These are phyloP conservation scores for Drosophila erecta DNA, from an alignment of 1,140 invertebrate species.

Conservation along the genomic window DNA sequence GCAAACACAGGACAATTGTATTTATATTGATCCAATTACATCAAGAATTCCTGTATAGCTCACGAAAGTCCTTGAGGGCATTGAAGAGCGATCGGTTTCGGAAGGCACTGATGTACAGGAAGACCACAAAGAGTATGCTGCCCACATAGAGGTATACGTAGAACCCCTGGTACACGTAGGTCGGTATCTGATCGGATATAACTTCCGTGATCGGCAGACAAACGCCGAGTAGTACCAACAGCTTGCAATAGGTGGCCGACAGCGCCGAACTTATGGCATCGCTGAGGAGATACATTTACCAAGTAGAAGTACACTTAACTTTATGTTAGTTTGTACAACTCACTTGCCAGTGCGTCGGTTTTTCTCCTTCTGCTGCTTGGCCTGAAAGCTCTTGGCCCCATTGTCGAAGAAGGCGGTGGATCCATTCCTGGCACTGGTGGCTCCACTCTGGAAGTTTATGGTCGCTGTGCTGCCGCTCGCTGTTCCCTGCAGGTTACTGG, in stretches of 20 bases:
- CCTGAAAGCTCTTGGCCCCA: conserved; percentile 71
- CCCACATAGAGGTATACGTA: conserved; percentile 92
- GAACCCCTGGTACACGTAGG: conserved; percentile 90
- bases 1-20: neutral
- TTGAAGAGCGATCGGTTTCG: conserved; percentile 86
- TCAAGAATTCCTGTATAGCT: conserved; percentile 33
- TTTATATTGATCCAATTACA: too few species aligned
- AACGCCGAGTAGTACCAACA: conserved; percentile 90
- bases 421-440: conserved; percentile 59
- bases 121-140: conserved; percentile 90
- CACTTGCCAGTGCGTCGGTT: conserved; percentile 84
- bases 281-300: conserved; percentile 51
- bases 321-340: conserved; percentile 15
- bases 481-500: conserved; percentile 67
- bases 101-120: conserved; percentile 90
- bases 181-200: conserved; percentile 87
- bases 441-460: conserved; percentile 71
- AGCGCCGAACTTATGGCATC: conserved; percentile 85
- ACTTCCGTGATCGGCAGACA: conserved; percentile 88
- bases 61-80: conserved; percentile 85
- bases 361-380: conserved; percentile 73
- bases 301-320: neutral
- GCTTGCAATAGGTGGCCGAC: conserved; percentile 90
- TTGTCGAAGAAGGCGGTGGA: conserved; percentile 59
- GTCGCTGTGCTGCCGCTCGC: conserved; percentile 76